phyloP scores from a whole-genome alignment of 1,140 invertebrate species.

The Chironomus tepperi region DNA sequence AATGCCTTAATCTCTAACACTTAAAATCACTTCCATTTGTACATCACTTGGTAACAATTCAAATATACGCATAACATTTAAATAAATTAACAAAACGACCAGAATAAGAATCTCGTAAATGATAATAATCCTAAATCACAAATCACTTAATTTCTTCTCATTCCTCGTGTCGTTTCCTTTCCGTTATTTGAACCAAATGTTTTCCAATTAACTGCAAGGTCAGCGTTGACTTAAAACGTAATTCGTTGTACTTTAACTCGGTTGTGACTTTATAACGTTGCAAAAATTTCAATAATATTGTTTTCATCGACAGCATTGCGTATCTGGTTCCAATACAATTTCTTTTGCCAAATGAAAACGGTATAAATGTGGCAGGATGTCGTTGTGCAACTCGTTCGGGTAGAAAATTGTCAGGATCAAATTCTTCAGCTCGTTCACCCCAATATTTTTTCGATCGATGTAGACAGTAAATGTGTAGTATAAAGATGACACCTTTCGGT shows the following conservation, averaged over 20 bases:
- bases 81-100: no score
- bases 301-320: conserved; percentile 19
- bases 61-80: no score
- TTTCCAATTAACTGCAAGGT: not conserved
- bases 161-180: not conserved
- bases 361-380: conserved; percentile 44
- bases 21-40: no score
- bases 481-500: conserved; percentile 18
- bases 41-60: no score
- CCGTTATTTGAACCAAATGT: not conserved
- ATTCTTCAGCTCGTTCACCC: conserved; percentile 7
- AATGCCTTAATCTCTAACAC: no score
- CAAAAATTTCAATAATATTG: conserved; percentile 25
- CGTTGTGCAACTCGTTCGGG: conserved; percentile 43
- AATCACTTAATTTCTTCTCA: not conserved
- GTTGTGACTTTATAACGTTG: not conserved
- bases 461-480: not conserved
- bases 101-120: not conserved
- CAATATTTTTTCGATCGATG: conserved; percentile 4
- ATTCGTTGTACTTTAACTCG: not conserved
- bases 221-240: not conserved
- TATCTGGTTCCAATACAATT: conserved; percentile 18
- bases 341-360: conserved; percentile 46
- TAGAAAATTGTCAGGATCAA: conserved; percentile 42
- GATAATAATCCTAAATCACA: not conserved